Conservation (phyloP, 2,113 vertebrate genomes). For the Odobenus rosmarus region DNA sequence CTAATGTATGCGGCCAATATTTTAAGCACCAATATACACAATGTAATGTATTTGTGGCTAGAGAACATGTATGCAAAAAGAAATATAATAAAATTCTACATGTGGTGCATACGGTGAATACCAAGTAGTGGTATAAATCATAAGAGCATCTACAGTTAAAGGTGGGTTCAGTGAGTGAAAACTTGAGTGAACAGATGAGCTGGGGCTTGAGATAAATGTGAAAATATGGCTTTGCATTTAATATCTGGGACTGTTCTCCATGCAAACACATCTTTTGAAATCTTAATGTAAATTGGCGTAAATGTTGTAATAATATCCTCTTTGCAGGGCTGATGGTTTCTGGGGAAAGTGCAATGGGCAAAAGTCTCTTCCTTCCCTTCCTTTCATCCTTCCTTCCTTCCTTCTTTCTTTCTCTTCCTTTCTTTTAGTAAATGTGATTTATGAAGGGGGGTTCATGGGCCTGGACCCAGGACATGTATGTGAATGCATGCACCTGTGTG, state of each 20-base stretch:
- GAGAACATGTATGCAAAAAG: background rate
- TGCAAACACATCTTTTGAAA: background rate
- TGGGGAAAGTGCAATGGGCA: background rate
- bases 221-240: background rate
- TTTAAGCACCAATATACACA: background rate
- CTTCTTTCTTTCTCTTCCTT: too few relatives aligned
- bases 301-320: background rate
- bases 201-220: background rate
- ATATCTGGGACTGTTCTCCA: background rate
- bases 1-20: background rate
- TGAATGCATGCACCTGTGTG: background rate
- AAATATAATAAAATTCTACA: background rate
- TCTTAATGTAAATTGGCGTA: background rate
- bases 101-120: background rate
- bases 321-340: background rate
- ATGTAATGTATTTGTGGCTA: background rate
- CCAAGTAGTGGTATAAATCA: background rate
- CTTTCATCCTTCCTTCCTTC: background rate
- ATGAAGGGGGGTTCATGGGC: background rate
- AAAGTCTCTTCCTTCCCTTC: background rate
- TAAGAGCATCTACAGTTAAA: background rate
- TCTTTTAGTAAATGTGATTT: background rate
- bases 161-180: background rate
- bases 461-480: background rate
- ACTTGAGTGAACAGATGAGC: background rate